Evolutionary conservation across 2,113 vertebrate genomes (phyloP).

Genomic region (Isurus oxyrinchus): DNA sequence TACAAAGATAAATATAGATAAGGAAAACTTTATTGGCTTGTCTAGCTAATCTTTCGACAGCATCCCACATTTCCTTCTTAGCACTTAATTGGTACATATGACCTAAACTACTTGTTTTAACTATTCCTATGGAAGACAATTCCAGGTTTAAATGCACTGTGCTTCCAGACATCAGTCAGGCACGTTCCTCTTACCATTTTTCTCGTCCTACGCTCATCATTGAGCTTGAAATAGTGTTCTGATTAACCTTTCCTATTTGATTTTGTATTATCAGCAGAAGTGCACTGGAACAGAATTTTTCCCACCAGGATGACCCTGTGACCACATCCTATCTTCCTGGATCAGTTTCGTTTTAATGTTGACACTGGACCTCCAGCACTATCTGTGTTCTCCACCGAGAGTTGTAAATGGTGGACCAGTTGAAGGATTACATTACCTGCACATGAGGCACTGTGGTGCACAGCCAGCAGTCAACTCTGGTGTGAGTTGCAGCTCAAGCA

Average conservation of each 20-base stretch:
- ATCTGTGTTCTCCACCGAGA: too few species aligned
- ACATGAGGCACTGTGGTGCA: too few species aligned
- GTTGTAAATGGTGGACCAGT: too few species aligned
- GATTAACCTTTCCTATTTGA: neutral
- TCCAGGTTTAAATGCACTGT: neutral
- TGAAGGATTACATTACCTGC: too few species aligned
- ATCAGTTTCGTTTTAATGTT: neutral
- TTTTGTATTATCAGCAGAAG: neutral
- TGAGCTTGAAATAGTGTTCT: neutral
- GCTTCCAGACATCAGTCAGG: neutral
- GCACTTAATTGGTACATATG: neutral
- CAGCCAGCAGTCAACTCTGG: too few species aligned
- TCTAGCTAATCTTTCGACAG: neutral
- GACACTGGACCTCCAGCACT: neutral
- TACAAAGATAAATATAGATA: neutral
- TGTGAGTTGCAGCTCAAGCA: too few species aligned
- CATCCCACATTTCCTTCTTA: neutral
- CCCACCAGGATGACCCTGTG: neutral
- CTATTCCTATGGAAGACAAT: neutral
- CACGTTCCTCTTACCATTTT: neutral
- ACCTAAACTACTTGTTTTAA: neutral
- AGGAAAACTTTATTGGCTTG: neutral
- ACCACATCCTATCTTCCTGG: neutral
- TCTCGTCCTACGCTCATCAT: neutral
- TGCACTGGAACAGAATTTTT: neutral